Conservation (phyloP, 2,888 invertebrate genomes). For the Amblyjoppa proteus region DNA sequence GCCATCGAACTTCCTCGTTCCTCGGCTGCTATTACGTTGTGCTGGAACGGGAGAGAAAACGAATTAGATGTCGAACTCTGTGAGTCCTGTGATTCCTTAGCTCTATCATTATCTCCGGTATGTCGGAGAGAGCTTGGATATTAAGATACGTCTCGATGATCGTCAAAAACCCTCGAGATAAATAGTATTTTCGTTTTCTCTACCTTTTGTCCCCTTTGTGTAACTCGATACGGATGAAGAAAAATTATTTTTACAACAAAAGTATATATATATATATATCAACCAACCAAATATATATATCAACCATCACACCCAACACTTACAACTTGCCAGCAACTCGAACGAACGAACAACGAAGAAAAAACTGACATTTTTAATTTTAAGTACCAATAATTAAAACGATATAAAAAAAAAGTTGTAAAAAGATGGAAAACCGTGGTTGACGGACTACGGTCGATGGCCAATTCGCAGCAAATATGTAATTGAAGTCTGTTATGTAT, state of each 20-base stretch:
- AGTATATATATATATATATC: neutral
- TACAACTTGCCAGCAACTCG: too few species aligned
- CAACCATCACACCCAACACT: too few species aligned
- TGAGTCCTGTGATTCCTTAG: neutral
- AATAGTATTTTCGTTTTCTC: slow-evolving; percentile 1
- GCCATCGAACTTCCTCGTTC: slow-evolving; percentile 23
- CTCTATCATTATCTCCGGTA: slow-evolving; percentile 5
- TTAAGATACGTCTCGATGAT: neutral
- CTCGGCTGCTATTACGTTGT: slow-evolving; percentile 31
- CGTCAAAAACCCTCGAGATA: neutral
- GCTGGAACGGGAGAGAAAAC: slow-evolving; percentile 34
- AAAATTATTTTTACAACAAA: neutral
- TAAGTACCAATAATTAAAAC: too few species aligned
- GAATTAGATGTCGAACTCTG: slow-evolving; percentile 9
- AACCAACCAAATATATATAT: too few species aligned
- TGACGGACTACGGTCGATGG: too few species aligned
- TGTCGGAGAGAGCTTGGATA: neutral
- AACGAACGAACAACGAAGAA: too few species aligned
- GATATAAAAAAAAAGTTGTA: too few species aligned
- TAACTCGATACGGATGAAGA: too few species aligned
- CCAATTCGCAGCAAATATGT: too few species aligned
- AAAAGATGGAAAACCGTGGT: too few species aligned
- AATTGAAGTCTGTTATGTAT: too few species aligned
- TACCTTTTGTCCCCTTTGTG: neutral
- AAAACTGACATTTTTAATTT: too few species aligned